Conservation (phyloP, 2,113 vertebrate genomes). For the Heterochromis multidens region DNA sequence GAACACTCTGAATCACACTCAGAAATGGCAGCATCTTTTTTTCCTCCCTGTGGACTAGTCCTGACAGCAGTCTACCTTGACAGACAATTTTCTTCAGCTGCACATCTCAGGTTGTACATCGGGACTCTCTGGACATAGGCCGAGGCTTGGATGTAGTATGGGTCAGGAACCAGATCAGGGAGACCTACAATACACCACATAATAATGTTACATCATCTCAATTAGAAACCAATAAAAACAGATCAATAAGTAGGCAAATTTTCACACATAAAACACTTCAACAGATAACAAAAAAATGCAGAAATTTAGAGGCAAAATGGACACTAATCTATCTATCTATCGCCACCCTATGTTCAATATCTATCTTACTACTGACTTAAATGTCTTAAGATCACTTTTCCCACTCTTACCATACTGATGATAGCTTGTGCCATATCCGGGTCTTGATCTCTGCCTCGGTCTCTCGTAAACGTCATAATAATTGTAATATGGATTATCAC, state of each 20-base stretch:
- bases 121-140: constrained; percentile 91
- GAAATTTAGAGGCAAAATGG: not conserved
- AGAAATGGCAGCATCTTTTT: not conserved
- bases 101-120: constrained; percentile 97
- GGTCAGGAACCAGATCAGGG: constrained; percentile 94
- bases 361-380: not conserved
- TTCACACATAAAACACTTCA: not conserved
- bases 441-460: constrained; percentile 80
- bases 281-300: not conserved
- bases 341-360: not conserved
- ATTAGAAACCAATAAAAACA: not conserved
- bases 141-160: constrained; percentile 95
- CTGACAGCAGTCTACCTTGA: constrained; percentile 83
- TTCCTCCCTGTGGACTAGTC: not conserved
- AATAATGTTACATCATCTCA: not conserved
- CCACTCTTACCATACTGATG: constrained; percentile 89
- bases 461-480: constrained; percentile 91
- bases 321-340: not conserved
- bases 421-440: constrained; percentile 91
- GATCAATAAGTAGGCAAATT: not conserved
- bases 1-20: constrained; percentile 40
- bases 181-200: constrained; percentile 78
- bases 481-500: constrained; percentile 94
- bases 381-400: not conserved
- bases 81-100: constrained; percentile 96